Conservation (phyloP, 2,888 invertebrate species). For the Caenorhabditis imperialis region DNA sequence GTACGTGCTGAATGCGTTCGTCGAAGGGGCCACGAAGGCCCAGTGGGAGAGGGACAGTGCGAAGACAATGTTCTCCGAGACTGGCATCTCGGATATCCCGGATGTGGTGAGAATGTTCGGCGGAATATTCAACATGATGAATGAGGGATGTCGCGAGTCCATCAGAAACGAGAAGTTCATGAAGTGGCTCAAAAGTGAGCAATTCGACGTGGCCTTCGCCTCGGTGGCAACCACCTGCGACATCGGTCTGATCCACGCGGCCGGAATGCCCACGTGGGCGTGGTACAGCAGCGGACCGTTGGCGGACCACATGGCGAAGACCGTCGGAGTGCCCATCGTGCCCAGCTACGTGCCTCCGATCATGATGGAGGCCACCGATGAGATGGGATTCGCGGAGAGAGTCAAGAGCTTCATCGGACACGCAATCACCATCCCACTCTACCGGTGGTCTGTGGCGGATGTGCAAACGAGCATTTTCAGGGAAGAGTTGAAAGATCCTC, state of each 20-base stretch:
- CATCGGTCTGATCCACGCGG: conserved; percentile 63
- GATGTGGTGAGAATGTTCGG: conserved; percentile 12
- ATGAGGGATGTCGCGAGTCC: conserved; percentile 21
- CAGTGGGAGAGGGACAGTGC: conserved; percentile 38
- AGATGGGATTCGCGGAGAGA: neutral
- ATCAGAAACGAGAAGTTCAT: conserved; percentile 57
- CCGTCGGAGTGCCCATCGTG: conserved; percentile 62
- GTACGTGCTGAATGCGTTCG: conserved; percentile 19
- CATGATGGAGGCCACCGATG: conserved; percentile 27
- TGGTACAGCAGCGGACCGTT: conserved; percentile 68
- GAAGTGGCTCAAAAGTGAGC: conserved; percentile 45
- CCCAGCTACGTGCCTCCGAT: conserved; percentile 63
- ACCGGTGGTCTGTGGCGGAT: conserved; percentile 6
- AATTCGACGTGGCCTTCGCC: conserved; percentile 69
- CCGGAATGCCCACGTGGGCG: conserved; percentile 68
- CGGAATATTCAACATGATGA: neutral
- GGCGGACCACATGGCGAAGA: conserved; percentile 61
- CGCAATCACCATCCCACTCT: neutral
- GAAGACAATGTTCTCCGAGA: conserved; percentile 35
- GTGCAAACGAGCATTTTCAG: conserved; percentile 60
- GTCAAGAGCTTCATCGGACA: neutral
- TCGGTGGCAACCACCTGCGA: conserved; percentile 65
- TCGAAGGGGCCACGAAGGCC: neutral
- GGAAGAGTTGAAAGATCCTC: conserved; percentile 47
- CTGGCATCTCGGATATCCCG: neutral